Percentiles rank a stretch among this genome's conserved stretches.
phyloP scores from a whole-genome alignment of 2,797 vertebrate species.

The Danio albolineatus region DNA sequence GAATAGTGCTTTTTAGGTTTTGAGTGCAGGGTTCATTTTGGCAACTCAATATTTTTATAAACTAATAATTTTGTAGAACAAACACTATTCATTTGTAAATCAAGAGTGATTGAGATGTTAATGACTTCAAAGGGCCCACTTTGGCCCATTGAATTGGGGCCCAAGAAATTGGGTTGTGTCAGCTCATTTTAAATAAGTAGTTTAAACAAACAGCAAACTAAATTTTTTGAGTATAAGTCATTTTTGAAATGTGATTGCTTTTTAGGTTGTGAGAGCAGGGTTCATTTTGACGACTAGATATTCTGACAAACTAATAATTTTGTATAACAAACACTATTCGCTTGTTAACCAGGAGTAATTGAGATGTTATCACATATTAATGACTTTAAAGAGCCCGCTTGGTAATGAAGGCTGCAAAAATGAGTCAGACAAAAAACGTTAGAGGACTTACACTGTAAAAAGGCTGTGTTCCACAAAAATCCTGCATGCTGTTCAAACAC shows the following conservation, averaged over 20 bases:
- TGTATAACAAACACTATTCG: background rate
- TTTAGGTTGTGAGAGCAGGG: background rate
- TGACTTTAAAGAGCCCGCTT: constrained; percentile 19
- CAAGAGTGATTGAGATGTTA: constrained; percentile 10
- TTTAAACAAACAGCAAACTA: no score
- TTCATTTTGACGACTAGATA: background rate
- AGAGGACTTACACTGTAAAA: no score
- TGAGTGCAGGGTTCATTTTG: background rate
- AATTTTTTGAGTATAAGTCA: background rate
- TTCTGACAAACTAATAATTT: background rate
- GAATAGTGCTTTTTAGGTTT: background rate
- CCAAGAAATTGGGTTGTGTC: no score
- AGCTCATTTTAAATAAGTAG: no score
- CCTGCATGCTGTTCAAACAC: no score
- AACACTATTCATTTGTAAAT: no score
- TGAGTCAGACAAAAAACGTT: no score
- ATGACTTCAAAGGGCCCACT: constrained; percentile 22
- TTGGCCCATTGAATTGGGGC: no score
- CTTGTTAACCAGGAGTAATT: background rate
- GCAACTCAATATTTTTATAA: background rate
- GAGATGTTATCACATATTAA: constrained; percentile 28
- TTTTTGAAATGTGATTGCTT: background rate
- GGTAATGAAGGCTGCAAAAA: constrained; percentile 16
- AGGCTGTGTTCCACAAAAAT: no score
- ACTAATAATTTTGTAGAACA: background rate